Evolutionary conservation across 2,888 invertebrate genomes (phyloP).

Genomic region (Toxonevra muliebris): DNA sequence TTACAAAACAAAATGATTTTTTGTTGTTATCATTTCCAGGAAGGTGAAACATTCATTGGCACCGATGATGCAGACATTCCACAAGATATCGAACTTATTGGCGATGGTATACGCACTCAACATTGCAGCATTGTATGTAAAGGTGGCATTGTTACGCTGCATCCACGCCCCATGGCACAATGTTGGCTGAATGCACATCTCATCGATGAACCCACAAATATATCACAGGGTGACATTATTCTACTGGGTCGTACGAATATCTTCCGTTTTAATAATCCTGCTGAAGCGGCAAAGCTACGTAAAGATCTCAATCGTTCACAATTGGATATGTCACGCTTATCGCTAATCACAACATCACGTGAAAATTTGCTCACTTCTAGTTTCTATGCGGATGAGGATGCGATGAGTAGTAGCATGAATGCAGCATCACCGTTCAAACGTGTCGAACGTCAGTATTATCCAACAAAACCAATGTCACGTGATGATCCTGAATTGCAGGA

Average conservation of each 20-base stretch:
- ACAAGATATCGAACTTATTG: conserved; percentile 82
- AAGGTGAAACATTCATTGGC: conserved; percentile 87
- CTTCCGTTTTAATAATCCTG: conserved; percentile 90
- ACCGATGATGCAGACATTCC: conserved; percentile 72
- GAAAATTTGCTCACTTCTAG: conserved; percentile 72
- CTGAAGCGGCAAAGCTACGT: conserved; percentile 84
- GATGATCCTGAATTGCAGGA: conserved; percentile 73
- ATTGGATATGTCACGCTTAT: conserved; percentile 81
- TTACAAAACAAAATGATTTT: not conserved
- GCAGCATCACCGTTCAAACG: conserved; percentile 56
- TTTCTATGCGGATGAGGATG: conserved; percentile 59
- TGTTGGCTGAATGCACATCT: conserved; percentile 86
- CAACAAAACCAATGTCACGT: conserved; percentile 61
- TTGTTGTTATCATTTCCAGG: conserved; percentile 65
- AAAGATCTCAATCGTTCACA: conserved; percentile 74
- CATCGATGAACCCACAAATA: conserved; percentile 79
- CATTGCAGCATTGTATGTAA: conserved; percentile 80
- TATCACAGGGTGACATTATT: conserved; percentile 84
- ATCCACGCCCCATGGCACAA: conserved; percentile 76
- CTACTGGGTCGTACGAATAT: conserved; percentile 81
- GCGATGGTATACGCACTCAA: conserved; percentile 79
- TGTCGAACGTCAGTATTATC: conserved; percentile 61
- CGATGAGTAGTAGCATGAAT: conserved; percentile 43
- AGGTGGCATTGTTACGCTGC: conserved; percentile 78
- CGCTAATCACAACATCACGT: conserved; percentile 77